phyloP scores from a whole-genome alignment of 1,140 invertebrate genomes.

The Babylonia areolata region DNA sequence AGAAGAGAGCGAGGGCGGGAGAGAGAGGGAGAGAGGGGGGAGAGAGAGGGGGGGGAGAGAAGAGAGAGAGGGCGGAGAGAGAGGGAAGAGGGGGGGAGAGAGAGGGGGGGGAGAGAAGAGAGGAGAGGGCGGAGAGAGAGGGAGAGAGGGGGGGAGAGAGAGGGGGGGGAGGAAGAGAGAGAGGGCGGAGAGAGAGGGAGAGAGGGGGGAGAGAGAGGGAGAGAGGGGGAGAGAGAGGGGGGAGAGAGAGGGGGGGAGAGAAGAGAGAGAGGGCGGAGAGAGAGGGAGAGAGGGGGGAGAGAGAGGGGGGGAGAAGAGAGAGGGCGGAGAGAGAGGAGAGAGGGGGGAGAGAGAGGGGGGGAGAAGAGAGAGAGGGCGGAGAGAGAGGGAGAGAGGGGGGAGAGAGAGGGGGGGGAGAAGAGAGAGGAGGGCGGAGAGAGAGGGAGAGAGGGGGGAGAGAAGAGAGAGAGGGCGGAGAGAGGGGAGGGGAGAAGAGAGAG shows the following conservation, averaged over 20 bases:
- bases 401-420: no score
- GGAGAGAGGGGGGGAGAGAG: neutral
- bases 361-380: neutral
- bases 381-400: no score
- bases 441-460: no score
- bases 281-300: neutral
- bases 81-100: neutral
- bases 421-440: no score
- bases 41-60: neutral
- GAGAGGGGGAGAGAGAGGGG: neutral
- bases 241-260: neutral
- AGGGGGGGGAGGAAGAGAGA: neutral
- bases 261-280: no score
- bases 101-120: neutral
- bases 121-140: no score
- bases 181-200: no score
- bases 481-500: no score
- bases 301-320: neutral
- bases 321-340: no score
- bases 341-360: constrained; percentile 11
- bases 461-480: no score
- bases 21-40: neutral
- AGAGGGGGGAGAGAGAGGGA: neutral
- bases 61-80: no score
- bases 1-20: no score